phyloP scores from a whole-genome alignment of 2,113 vertebrate genomes.

The Heptranchias perlo region DNA sequence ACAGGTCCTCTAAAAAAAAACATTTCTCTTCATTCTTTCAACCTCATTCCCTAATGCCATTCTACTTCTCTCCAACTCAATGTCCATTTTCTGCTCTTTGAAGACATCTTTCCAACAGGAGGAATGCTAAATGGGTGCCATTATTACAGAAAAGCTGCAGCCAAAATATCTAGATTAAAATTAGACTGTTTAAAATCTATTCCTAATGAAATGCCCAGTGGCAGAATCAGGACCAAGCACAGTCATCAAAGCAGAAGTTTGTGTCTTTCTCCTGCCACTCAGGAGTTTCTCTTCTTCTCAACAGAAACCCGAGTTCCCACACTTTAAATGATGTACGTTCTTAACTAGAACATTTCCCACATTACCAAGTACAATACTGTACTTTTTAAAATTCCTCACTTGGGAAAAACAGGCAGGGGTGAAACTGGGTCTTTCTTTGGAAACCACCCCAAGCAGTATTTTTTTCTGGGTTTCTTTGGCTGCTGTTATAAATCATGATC shows the following conservation, averaged over 20 bases:
- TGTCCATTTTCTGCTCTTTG: neutral
- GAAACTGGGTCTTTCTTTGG: neutral
- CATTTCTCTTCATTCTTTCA: neutral
- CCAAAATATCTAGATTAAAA: neutral
- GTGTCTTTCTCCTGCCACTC: neutral
- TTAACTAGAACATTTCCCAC: neutral
- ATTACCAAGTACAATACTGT: neutral
- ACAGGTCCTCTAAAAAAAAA: neutral
- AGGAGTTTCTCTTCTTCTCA: neutral
- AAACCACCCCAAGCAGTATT: neutral
- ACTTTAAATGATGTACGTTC: neutral
- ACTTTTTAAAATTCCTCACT: neutral
- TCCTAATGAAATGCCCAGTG: neutral
- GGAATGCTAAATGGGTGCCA: neutral
- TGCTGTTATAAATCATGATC: constrained; percentile 38
- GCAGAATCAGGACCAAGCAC: no score
- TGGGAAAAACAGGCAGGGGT: neutral
- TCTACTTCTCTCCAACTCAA: neutral
- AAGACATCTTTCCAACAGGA: neutral
- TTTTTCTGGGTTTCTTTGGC: neutral
- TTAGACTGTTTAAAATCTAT: neutral
- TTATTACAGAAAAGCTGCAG: neutral
- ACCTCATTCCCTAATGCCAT: neutral
- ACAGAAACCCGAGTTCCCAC: neutral
- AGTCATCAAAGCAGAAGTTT: neutral